These are phyloP conservation scores for Drosophila paranaensis DNA, from an alignment of 2,888 invertebrate genomes.

Conservation along the genomic window DNA sequence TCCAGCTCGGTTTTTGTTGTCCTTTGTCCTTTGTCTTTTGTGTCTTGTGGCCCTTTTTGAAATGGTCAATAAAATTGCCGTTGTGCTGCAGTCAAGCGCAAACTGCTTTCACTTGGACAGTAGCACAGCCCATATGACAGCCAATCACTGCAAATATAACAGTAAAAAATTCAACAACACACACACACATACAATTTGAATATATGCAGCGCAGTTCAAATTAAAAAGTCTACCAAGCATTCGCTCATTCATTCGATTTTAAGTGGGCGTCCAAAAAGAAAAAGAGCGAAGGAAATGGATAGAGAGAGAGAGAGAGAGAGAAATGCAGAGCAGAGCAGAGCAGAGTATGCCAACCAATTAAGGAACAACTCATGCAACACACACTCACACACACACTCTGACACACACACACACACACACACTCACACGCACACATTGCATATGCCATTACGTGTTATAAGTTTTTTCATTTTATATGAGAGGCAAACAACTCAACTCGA, in stretches of 20 bases:
- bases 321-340: not conserved
- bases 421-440: slow-evolving; percentile 39
- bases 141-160: slow-evolving; percentile 69
- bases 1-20: slow-evolving; percentile 26
- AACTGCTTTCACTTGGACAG: slow-evolving; percentile 55
- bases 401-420: slow-evolving; percentile 7
- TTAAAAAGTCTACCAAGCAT: slow-evolving; percentile 58
- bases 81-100: slow-evolving; percentile 55
- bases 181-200: slow-evolving; percentile 29
- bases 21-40: slow-evolving; percentile 34
- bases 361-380: slow-evolving; percentile 21
- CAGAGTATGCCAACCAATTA: slow-evolving; percentile 27
- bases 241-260: slow-evolving; percentile 60
- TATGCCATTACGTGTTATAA: slow-evolving; percentile 42
- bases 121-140: slow-evolving; percentile 42
- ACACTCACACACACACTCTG: not conserved
- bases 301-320: not conserved
- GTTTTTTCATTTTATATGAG: slow-evolving; percentile 17
- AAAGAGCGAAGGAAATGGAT: not conserved
- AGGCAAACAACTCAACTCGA: slow-evolving; percentile 25
- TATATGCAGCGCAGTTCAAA: slow-evolving; percentile 50
- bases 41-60: slow-evolving; percentile 45
- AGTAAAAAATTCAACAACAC: slow-evolving; percentile 48
- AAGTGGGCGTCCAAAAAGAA: slow-evolving; percentile 39
- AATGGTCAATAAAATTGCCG: slow-evolving; percentile 67